phyloP scores from a whole-genome alignment of 2,888 invertebrate genomes.

The Euplagia quadripunctaria region DNA sequence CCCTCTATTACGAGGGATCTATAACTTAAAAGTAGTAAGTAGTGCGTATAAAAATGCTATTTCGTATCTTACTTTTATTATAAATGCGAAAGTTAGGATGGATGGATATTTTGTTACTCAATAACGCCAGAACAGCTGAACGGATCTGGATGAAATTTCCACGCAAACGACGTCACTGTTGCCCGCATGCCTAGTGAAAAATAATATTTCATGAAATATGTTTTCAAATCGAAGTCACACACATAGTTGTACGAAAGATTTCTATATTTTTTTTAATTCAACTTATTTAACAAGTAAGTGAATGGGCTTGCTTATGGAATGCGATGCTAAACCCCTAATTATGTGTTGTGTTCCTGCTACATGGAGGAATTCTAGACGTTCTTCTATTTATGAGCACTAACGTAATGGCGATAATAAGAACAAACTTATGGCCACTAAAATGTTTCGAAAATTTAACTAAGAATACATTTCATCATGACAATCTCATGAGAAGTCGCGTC shows the following conservation, averaged over 20 bases:
- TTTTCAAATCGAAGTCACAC: neutral
- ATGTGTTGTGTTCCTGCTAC: neutral
- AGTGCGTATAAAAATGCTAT: neutral
- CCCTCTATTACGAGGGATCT: neutral
- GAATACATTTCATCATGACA: neutral
- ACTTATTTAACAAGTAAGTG: neutral
- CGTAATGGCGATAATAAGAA: too few relatives aligned
- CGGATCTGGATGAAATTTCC: too few relatives aligned
- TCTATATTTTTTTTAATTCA: too few relatives aligned
- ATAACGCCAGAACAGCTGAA: too few relatives aligned
- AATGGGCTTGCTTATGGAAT: neutral
- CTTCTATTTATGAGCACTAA: neutral
- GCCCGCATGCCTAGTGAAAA: neutral
- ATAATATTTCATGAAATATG: neutral
- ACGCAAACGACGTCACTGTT: too few relatives aligned
- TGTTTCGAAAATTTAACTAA: neutral
- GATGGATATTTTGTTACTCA: too few relatives aligned
- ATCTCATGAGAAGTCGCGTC: neutral
- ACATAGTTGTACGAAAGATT: neutral
- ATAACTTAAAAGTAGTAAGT: neutral
- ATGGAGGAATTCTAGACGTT: neutral
- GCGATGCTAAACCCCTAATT: neutral
- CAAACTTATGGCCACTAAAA: too few relatives aligned
- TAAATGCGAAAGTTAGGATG: too few relatives aligned
- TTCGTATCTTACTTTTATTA: too few relatives aligned